Conservation (phyloP, 30 jellyfish, hydroid and myxozoan species). For the Hydractinia echinata region DNA sequence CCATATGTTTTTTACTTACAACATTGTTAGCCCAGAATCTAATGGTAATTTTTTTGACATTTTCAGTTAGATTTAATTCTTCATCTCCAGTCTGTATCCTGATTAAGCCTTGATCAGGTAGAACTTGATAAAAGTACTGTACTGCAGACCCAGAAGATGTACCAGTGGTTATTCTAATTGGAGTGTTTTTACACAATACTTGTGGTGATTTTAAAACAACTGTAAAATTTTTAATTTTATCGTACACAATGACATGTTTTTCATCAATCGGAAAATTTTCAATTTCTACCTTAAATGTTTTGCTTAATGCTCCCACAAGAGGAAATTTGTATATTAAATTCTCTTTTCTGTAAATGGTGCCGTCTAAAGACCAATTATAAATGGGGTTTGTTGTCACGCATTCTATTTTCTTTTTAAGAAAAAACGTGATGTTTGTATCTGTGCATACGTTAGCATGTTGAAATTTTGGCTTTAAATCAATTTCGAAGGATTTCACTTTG, state of each 20-base stretch:
- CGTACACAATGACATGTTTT: conserved; percentile 22
- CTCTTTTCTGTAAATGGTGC: not conserved
- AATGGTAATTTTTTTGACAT: no score
- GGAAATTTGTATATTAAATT: no score
- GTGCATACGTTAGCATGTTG: not conserved
- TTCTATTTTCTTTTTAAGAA: not conserved
- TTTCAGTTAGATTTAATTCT: no score
- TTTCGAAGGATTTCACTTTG: not conserved
- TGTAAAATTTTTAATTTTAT: conserved; percentile 34
- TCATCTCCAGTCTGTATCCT: not conserved
- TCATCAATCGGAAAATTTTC: not conserved
- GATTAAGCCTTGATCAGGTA: not conserved
- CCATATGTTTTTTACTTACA: no score
- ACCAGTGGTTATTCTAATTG: conserved; percentile 7
- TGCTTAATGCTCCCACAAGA: not conserved
- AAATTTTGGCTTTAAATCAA: not conserved
- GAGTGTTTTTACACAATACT: conserved; percentile 24
- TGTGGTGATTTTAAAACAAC: conserved; percentile 19
- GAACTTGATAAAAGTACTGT: not conserved
- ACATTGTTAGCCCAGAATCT: no score
- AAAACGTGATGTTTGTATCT: not conserved
- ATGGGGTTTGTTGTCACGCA: conserved; percentile 8
- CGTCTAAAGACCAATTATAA: not conserved
- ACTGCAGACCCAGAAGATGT: conserved; percentile 42
- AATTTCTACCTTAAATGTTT: not conserved